phyloP scores from a whole-genome alignment of 2,113 vertebrate genomes.

The Nyctereutes procyonoides region DNA sequence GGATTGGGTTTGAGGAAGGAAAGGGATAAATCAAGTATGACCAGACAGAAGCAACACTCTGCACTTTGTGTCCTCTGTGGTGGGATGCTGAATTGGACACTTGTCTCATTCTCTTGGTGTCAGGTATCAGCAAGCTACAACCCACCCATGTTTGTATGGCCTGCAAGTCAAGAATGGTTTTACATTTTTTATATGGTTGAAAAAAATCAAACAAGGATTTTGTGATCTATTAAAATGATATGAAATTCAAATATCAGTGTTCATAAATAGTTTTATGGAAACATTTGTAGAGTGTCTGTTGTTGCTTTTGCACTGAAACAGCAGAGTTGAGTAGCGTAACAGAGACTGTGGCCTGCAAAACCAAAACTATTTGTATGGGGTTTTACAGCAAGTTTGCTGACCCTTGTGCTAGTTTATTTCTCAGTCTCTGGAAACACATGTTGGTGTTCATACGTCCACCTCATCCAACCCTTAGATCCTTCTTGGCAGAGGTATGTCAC shows the following conservation, averaged over 20 bases:
- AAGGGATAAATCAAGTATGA: background rate
- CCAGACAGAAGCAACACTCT: background rate
- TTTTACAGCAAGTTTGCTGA: background rate
- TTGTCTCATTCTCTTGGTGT: background rate
- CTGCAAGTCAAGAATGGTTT: background rate
- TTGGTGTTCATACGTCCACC: background rate
- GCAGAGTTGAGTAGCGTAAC: background rate
- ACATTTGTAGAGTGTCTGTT: background rate
- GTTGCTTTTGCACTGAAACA: constrained; percentile 6
- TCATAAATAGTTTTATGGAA: background rate
- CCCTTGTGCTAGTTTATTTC: background rate
- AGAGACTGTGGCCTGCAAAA: background rate
- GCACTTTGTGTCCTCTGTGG: background rate
- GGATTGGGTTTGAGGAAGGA: background rate
- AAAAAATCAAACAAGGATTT: background rate
- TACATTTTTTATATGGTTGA: constrained; percentile 32
- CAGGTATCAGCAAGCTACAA: background rate
- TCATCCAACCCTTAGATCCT: background rate
- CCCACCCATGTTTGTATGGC: background rate
- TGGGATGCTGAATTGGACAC: background rate
- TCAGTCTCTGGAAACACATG: background rate
- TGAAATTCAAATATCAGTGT: constrained; percentile 29
- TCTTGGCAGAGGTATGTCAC: background rate
- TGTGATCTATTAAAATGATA: constrained; percentile 25
- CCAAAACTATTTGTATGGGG: background rate